Evolutionary conservation across 2,888 invertebrate species (phyloP).

Genomic region (Lingula anatina): DNA sequence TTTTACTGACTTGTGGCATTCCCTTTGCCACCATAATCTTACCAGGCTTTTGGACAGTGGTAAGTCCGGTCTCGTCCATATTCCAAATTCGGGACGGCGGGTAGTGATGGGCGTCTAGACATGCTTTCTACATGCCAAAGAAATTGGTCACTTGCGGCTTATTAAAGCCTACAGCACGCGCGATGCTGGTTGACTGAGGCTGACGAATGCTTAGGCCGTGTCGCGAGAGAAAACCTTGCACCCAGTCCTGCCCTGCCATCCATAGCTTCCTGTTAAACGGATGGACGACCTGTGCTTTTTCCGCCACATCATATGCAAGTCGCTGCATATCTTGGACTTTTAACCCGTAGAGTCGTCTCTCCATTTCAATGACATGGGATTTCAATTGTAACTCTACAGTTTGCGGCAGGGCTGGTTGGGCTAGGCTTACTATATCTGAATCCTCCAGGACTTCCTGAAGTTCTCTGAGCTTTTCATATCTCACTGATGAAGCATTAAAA

Average conservation of each 20-base stretch:
- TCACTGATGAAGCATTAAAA: no score
- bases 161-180: slow-evolving; percentile 15
- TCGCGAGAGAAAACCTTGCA: slow-evolving; percentile 11
- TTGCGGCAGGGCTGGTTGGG: background rate
- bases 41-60: slow-evolving; percentile 11
- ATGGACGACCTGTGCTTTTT: slow-evolving; percentile 10
- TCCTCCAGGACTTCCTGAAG: no score
- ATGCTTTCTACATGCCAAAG: slow-evolving; percentile 6
- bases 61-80: slow-evolving; percentile 14
- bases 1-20: no score
- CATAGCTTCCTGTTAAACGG: slow-evolving; percentile 10
- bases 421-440: no score
- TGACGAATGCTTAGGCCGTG: slow-evolving; percentile 10
- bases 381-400: background rate
- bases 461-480: no score
- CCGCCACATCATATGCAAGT: slow-evolving; percentile 15
- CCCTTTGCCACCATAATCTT: slow-evolving; percentile 12
- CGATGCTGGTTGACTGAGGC: slow-evolving; percentile 12
- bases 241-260: slow-evolving; percentile 17
- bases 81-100: slow-evolving; percentile 9
- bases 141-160: slow-evolving; percentile 9
- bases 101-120: slow-evolving; percentile 1
- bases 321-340: slow-evolving; percentile 7
- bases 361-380: slow-evolving; percentile 7
- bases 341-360: slow-evolving; percentile 9